Percentiles rank a stretch among this genome's conserved stretches.
These are phyloP conservation scores for Chaunax sp. DNA, from an alignment of 2,797 vertebrate species.

Conservation along the genomic window DNA sequence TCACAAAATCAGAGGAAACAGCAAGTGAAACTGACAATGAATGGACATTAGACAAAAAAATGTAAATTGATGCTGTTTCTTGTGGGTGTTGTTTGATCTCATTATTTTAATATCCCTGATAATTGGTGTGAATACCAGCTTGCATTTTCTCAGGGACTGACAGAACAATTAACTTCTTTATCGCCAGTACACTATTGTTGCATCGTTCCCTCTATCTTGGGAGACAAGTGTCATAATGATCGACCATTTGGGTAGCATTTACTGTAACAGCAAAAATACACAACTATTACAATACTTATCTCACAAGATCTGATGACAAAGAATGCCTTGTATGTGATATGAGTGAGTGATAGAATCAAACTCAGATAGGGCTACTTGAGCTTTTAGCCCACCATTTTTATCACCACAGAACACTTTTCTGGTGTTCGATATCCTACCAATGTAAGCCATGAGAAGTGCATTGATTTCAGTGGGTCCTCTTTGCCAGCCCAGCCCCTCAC, in stretches of 20 bases:
- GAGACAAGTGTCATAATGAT: conserved; percentile 49
- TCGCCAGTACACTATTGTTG: conserved; percentile 33
- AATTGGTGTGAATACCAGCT: conserved; percentile 39
- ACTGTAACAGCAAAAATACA: conserved; percentile 67
- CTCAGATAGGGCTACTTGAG: conserved; percentile 67
- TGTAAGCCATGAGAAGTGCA: conserved; percentile 74
- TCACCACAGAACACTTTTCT: conserved; percentile 68
- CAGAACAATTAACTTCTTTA: conserved; percentile 64
- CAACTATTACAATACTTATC: conserved; percentile 58
- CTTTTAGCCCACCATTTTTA: conserved; percentile 76
- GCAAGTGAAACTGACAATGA: conserved; percentile 23
- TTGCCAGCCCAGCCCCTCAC: conserved; percentile 76
- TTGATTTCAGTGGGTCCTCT: conserved; percentile 84
- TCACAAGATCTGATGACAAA: conserved; percentile 60
- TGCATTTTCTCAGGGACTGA: conserved; percentile 35
- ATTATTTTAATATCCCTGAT: conserved; percentile 12
- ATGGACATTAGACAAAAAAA: conserved; percentile 11
- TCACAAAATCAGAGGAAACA: neutral
- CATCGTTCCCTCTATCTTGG: conserved; percentile 31
- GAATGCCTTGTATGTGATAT: conserved; percentile 60
- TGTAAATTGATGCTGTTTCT: neutral
- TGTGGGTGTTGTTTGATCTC: conserved; percentile 18
- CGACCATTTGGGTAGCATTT: conserved; percentile 49
- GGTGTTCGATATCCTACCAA: conserved; percentile 83
- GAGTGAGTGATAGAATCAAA: conserved; percentile 71